Evolutionary conservation across 2,797 vertebrate genomes (phyloP).

Genomic region (Ctenosaura bakeri): DNA sequence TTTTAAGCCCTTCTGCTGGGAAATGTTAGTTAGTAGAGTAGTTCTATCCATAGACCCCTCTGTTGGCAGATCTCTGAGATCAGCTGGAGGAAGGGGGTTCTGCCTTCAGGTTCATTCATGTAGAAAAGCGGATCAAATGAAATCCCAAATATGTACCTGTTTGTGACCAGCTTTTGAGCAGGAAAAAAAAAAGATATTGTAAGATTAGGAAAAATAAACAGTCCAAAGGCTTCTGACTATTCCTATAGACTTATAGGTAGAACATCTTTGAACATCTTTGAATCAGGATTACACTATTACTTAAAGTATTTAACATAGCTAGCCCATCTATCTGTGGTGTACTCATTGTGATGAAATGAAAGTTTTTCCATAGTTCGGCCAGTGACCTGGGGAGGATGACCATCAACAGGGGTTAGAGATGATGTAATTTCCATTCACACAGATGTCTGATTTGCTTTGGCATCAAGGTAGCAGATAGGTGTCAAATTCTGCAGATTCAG

Average conservation of each 20-base stretch:
- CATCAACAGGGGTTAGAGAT: slow-evolving; percentile 68
- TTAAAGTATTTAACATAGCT: slow-evolving; percentile 45
- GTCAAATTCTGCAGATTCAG: slow-evolving; percentile 78
- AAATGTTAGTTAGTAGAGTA: too few relatives aligned
- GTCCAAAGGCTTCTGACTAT: background rate
- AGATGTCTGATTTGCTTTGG: slow-evolving; percentile 70
- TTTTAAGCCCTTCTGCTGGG: too few relatives aligned
- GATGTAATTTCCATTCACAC: slow-evolving; percentile 81
- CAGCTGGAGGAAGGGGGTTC: too few relatives aligned
- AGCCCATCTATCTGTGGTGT: slow-evolving; percentile 42
- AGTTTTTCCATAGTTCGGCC: slow-evolving; percentile 60
- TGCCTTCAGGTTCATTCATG: too few relatives aligned
- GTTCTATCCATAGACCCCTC: too few relatives aligned
- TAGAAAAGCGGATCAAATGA: too few relatives aligned
- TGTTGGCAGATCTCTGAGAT: too few relatives aligned
- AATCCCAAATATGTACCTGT: background rate
- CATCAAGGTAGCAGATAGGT: slow-evolving; percentile 71
- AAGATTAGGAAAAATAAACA: background rate
- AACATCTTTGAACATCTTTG: background rate
- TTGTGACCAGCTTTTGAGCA: background rate
- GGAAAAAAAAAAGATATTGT: background rate
- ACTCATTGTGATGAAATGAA: slow-evolving; percentile 66
- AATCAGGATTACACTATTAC: background rate
- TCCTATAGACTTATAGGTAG: too few relatives aligned
- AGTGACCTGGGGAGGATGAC: slow-evolving; percentile 64